Evolutionary conservation across 2,113 vertebrate species (phyloP).

Genomic region (Nanger granti): DNA sequence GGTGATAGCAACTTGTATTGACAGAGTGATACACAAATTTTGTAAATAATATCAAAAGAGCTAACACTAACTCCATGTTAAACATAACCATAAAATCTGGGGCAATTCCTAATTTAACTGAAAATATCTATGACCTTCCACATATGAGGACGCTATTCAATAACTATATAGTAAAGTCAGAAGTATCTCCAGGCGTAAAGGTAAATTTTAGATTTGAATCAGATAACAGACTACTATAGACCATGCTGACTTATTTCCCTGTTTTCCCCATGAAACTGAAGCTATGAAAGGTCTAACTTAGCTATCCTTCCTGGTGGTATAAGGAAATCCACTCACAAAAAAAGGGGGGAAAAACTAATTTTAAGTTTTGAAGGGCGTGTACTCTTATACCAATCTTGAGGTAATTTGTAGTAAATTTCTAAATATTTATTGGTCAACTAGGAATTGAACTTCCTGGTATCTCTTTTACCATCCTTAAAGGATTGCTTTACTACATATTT

Average conservation of each 20-base stretch:
- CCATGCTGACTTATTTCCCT: not conserved
- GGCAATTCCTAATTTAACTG: not conserved
- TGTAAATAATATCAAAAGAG: not conserved
- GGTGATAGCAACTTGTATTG: not conserved
- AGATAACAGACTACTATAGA: not conserved
- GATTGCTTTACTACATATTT: not conserved
- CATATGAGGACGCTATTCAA: not conserved
- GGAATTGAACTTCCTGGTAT: not conserved
- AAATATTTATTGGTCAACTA: not conserved
- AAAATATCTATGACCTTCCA: not conserved
- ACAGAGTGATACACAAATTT: not conserved
- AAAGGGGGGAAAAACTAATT: not conserved
- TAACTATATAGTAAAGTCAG: not conserved
- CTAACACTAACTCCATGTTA: not conserved
- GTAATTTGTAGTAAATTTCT: not conserved
- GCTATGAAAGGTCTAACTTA: not conserved
- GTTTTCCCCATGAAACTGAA: not conserved
- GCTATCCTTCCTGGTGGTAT: not conserved
- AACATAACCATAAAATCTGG: not conserved
- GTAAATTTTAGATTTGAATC: constrained; percentile 7
- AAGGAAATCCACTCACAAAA: not conserved
- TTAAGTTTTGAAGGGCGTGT: not conserved
- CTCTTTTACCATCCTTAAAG: not conserved
- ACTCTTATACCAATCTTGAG: not conserved
- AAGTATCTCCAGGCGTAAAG: not conserved